Evolutionary conservation across 2,888 invertebrate species (phyloP).

Genomic region (Shargacucullia verbasci): DNA sequence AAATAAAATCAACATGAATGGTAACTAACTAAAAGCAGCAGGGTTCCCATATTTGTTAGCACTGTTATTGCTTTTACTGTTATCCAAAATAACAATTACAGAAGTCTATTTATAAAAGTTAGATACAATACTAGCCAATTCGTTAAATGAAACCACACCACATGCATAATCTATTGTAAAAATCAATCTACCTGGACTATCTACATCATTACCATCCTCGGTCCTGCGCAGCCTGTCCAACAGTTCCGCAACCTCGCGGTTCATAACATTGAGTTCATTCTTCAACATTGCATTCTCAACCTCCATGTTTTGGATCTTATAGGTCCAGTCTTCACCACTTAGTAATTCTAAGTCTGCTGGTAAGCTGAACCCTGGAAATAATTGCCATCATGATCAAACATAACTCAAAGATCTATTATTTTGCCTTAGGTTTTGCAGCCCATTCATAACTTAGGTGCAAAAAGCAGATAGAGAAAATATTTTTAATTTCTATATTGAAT

Average conservation of each 20-base stretch:
- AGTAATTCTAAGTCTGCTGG: conserved; percentile 72
- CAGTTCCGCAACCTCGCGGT: conserved; percentile 77
- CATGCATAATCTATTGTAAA: conserved; percentile 20
- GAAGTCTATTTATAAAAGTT: too few relatives aligned
- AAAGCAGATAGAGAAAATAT: too few relatives aligned
- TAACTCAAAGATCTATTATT: too few relatives aligned
- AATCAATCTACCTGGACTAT: conserved; percentile 61
- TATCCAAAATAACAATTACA: too few relatives aligned
- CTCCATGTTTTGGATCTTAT: conserved; percentile 79
- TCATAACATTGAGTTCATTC: conserved; percentile 82
- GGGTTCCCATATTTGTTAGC: too few relatives aligned
- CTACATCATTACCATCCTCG: conserved; percentile 79
- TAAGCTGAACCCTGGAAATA: conserved; percentile 73
- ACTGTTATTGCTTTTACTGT: too few relatives aligned
- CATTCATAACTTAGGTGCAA: too few relatives aligned
- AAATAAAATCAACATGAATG: too few relatives aligned
- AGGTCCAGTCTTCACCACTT: conserved; percentile 62
- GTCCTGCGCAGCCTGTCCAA: conserved; percentile 70
- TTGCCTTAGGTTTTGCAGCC: too few relatives aligned
- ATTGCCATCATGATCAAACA: background rate
- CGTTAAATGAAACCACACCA: background rate
- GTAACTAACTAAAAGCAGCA: too few relatives aligned
- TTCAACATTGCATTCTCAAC: conserved; percentile 84
- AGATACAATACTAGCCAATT: background rate
- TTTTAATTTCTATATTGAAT: too few relatives aligned